Evolutionary conservation across 2,797 vertebrate genomes (phyloP).

Genomic region (Setipinna tenuifilis): DNA sequence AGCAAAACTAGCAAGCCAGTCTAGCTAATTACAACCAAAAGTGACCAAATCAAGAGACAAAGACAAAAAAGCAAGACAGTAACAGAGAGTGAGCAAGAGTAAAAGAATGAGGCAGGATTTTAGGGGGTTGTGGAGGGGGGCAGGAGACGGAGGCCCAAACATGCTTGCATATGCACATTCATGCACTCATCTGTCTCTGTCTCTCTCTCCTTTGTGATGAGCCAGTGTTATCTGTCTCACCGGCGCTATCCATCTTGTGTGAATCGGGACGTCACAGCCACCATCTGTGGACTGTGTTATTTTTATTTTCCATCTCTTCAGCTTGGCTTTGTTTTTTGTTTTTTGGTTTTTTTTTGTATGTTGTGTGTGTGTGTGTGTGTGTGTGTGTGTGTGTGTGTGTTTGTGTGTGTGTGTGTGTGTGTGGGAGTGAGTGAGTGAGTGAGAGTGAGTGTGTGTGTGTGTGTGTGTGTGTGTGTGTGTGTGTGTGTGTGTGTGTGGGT

Average conservation of each 20-base stretch:
- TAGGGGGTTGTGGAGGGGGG: not conserved
- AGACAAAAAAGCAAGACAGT: conserved; percentile 9
- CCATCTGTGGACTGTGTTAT: conserved; percentile 48
- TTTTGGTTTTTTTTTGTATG: conserved; percentile 4
- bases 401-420: no score
- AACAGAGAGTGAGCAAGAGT: not conserved
- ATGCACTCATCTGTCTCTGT: conserved; percentile 42
- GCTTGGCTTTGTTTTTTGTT: conserved; percentile 4
- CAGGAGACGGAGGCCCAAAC: not conserved
- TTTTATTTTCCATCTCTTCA: conserved; percentile 33
- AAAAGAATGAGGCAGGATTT: not conserved
- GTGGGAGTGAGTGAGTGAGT: no score
- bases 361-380: no score
- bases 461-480: no score
- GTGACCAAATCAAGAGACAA: not conserved
- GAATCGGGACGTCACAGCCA: conserved; percentile 38
- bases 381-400: no score
- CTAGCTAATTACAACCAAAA: conserved; percentile 20
- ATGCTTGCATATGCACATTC: conserved; percentile 43
- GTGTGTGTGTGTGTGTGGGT: no score
- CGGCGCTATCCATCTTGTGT: conserved; percentile 45
- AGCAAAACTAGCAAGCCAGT: conserved; percentile 27
- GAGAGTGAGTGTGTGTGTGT: no score
- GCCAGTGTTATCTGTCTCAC: conserved; percentile 41
- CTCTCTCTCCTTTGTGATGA: conserved; percentile 43